Conservation (phyloP, 2,888 invertebrate species). For the Caenorhabditis virilis region DNA sequence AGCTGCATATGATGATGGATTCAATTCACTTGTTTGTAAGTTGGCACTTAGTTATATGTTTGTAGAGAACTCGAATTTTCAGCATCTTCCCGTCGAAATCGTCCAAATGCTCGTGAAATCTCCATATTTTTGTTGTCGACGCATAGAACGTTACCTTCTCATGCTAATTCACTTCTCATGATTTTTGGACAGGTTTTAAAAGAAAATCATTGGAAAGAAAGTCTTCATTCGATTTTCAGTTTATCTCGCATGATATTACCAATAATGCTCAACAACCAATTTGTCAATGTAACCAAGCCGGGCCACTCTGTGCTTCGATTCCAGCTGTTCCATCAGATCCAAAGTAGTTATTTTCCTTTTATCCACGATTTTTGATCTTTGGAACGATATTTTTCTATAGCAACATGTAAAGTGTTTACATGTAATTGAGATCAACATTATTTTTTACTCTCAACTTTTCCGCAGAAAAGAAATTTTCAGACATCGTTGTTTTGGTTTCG, state of each 20-base stretch:
- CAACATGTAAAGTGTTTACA: too few species aligned
- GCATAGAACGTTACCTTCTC: constrained; percentile 46
- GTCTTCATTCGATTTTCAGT: constrained; percentile 50
- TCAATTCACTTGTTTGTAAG: constrained; percentile 59
- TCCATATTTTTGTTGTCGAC: constrained; percentile 64
- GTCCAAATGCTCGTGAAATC: constrained; percentile 65
- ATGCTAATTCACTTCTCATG: constrained; percentile 57
- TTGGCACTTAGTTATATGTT: too few species aligned
- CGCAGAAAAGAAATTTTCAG: background rate
- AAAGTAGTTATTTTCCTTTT: constrained; percentile 9
- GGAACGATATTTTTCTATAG: too few species aligned
- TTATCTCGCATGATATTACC: constrained; percentile 65
- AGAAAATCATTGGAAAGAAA: background rate
- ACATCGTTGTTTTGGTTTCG: constrained; percentile 56
- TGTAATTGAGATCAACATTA: too few species aligned
- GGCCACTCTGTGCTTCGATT: constrained; percentile 49
- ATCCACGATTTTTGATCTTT: too few species aligned
- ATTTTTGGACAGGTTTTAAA: constrained; percentile 40
- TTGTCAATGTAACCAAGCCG: constrained; percentile 45
- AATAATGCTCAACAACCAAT: constrained; percentile 33
- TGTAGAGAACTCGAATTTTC: too few species aligned
- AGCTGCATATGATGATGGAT: constrained; percentile 64
- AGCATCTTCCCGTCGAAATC: constrained; percentile 37
- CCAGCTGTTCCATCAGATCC: constrained; percentile 42
- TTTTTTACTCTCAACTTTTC: too few species aligned